A percentile compares a stretch with the other conserved stretches of the same genome.
Evolutionary conservation across 2,797 vertebrate species (phyloP).

Genomic region (Eutrigla gurnardus): DNA sequence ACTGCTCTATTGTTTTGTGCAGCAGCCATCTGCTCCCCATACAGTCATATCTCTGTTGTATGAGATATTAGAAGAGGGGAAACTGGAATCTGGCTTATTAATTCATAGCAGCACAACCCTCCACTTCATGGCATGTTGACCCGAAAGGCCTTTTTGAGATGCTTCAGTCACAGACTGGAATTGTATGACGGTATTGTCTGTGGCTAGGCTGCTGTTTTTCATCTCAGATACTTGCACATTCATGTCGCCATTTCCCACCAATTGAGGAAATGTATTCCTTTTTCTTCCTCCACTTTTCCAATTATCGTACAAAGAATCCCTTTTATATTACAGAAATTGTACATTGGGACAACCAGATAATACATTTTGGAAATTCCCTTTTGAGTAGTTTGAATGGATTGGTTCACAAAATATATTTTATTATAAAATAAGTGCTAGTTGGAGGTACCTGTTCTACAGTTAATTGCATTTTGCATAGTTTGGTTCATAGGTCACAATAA

Average conservation of each 20-base stretch:
- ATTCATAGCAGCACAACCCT: conserved; percentile 68
- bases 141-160: conserved; percentile 67
- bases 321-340: conserved; percentile 49
- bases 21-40: conserved; percentile 76
- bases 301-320: conserved; percentile 67
- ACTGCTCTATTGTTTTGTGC: conserved; percentile 78
- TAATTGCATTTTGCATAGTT: conserved; percentile 10
- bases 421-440: conserved; percentile 24
- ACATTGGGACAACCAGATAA: conserved; percentile 29
- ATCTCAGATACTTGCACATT: conserved; percentile 57
- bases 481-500: not conserved
- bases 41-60: conserved; percentile 78
- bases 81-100: conserved; percentile 73
- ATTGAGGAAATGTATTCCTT: conserved; percentile 51
- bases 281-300: conserved; percentile 58
- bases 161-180: conserved; percentile 61
- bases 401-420: conserved; percentile 24
- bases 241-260: conserved; percentile 50
- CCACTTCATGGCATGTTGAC: conserved; percentile 65
- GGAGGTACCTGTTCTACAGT: not conserved
- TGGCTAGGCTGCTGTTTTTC: conserved; percentile 66
- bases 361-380: conserved; percentile 61
- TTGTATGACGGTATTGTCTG: conserved; percentile 79
- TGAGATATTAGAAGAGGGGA: conserved; percentile 51
- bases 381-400: conserved; percentile 32